These are phyloP conservation scores for Prietella phreatophila DNA, from an alignment of 2,113 vertebrate species.

Conservation along the genomic window DNA sequence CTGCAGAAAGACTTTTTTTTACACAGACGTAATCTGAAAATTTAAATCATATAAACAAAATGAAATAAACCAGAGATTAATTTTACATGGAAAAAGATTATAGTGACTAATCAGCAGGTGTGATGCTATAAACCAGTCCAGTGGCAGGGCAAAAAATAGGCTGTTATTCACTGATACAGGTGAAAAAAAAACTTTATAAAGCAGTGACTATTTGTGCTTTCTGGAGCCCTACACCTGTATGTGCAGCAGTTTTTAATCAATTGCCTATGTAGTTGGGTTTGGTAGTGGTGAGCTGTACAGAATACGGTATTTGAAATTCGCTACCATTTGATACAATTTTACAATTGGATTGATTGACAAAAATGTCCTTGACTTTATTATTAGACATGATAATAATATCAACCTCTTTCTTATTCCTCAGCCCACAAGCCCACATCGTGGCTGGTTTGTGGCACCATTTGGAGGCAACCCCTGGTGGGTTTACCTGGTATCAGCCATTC, in stretches of 20 bases:
- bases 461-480: constrained; percentile 99
- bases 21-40: background rate
- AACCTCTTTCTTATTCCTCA: constrained; percentile 54
- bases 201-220: background rate
- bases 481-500: constrained; percentile 85
- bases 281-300: background rate
- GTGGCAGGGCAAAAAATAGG: background rate
- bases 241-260: background rate
- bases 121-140: background rate
- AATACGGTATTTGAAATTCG: background rate
- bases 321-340: background rate
- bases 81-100: background rate
- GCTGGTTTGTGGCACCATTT: constrained; percentile 92
- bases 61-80: background rate
- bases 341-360: background rate
- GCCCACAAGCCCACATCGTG: constrained; percentile 90
- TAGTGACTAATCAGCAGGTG: background rate
- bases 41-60: background rate
- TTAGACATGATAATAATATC: background rate
- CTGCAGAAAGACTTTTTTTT: background rate
- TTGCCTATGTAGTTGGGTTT: background rate
- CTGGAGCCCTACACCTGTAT: background rate
- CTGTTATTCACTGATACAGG: too few species aligned
- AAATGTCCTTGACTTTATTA: background rate
- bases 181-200: background rate